phyloP scores from a whole-genome alignment of 2,888 invertebrate species.

The Helicoverpa assulta region DNA sequence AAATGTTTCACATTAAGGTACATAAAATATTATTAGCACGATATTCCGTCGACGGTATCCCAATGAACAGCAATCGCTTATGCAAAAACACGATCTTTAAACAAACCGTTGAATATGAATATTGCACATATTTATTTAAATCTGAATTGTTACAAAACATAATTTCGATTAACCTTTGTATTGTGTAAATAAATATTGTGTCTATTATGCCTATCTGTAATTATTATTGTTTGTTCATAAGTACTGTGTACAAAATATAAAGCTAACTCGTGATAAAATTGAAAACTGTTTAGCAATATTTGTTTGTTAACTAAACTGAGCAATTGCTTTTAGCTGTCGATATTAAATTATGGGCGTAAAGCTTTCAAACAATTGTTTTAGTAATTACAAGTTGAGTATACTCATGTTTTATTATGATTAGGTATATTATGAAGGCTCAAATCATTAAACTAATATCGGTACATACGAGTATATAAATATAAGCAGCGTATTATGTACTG shows the following conservation, averaged over 20 bases:
- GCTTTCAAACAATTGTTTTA: constrained; percentile 23
- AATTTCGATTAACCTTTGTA: constrained; percentile 14
- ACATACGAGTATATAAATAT: too few species aligned
- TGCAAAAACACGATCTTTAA: constrained; percentile 38
- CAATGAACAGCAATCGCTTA: constrained; percentile 16
- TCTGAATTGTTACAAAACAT: background rate
- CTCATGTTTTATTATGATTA: background rate
- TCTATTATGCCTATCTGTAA: background rate
- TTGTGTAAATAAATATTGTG: constrained; percentile 15
- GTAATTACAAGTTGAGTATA: background rate
- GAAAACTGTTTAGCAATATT: constrained; percentile 38
- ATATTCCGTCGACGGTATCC: background rate
- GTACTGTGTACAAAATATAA: constrained; percentile 11
- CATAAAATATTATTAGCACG: background rate
- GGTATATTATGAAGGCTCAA: too few species aligned
- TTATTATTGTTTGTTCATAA: constrained; percentile 24
- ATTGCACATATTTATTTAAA: constrained; percentile 26
- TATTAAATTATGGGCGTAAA: constrained; percentile 26
- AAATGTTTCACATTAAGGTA: background rate
- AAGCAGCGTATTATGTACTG: too few species aligned
- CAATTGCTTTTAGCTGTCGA: constrained; percentile 31
- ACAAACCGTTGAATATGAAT: constrained; percentile 14
- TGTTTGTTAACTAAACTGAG: constrained; percentile 47
- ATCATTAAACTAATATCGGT: too few species aligned
- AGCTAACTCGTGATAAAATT: constrained; percentile 32